Evolutionary conservation across 2,797 vertebrate genomes (phyloP), one percentile per base, ranked within the genome.

Genomic region (Odontamblyopus lacepedii): DNA sequence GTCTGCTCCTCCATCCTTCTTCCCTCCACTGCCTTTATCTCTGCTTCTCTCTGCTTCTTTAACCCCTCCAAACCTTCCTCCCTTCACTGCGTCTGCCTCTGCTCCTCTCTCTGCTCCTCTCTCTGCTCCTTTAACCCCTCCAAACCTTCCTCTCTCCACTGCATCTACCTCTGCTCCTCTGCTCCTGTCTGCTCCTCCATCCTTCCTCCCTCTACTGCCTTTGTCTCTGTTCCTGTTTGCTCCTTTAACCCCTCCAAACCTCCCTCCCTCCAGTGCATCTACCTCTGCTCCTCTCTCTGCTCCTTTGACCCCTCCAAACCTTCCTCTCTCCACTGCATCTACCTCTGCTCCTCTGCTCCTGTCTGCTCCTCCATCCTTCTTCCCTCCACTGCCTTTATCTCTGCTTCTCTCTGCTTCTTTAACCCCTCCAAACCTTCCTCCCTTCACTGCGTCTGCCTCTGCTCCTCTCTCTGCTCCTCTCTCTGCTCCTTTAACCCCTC

Each of bases 1-100:
- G 90, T 88, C 81, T 76, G 79, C 53, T 23, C n/a, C 7, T 23
- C 53, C 2, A 44, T 2, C 7, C 7, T 4, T 26, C 53, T 9
- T 53, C 51, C 1, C 19, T 53, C 19, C 18, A 1, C 8, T 55
- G 8, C 53, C 53, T 19, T 8, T 55, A 8, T 23, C 6, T 23
- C 53, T 55, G 53, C 53, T 4, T 8, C n/a, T 56, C 16, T 18
- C 50, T 41, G 11, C 41, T 41, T 6, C 56, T 57, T 23, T 27
- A 23, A 4, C 23, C 56, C n/a, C 51, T 32, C 32, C 32, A 32
- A 32, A 32, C 32, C 2, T 32, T 35, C 32, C 32, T 35, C 32
- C 6, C 32, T 55, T 6, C 53, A 26, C 23, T 56, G 23, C 55
- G 8, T 12, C 4, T 51, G 12, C 2, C 44, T 4, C 44, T 48